phyloP scores from a whole-genome alignment of 1,140 invertebrate species.

The Cataglyphis hispanica region DNA sequence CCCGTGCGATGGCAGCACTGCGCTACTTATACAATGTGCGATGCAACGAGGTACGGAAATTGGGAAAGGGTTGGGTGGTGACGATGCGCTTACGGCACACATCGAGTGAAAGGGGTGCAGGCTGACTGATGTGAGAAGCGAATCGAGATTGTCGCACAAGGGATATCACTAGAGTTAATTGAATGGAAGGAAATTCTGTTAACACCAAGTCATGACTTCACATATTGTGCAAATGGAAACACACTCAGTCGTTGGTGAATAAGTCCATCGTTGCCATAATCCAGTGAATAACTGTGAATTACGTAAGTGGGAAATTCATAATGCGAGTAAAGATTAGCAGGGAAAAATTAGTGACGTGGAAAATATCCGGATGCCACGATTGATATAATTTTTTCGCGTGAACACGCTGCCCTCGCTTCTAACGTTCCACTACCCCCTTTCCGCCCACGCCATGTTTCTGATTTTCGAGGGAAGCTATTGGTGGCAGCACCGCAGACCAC shows the following conservation, averaged over 20 bases:
- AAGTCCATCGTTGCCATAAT: neutral
- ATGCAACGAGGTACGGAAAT: constrained; percentile 16
- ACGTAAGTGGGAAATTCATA: neutral
- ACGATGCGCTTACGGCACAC: neutral
- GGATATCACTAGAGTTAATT: neutral
- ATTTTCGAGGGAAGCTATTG: constrained; percentile 55
- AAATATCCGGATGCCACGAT: neutral
- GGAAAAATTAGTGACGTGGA: neutral
- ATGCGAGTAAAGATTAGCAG: neutral
- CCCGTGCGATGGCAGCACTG: constrained; percentile 70
- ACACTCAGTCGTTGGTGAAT: neutral
- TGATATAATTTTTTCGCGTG: neutral
- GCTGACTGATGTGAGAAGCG: neutral
- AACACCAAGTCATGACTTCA: neutral
- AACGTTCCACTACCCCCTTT: constrained; percentile 20
- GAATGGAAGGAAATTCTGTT: neutral
- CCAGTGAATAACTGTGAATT: neutral
- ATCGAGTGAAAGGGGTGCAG: neutral
- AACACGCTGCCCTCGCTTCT: constrained; percentile 32
- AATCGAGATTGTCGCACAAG: neutral
- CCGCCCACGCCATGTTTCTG: constrained; percentile 28
- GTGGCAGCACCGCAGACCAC: constrained; percentile 59
- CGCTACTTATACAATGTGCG: constrained; percentile 15
- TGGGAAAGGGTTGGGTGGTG: constrained; percentile 9
- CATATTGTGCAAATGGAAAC: neutral